These are phyloP conservation scores for Amphipyra berbera DNA, from an alignment of 2,888 invertebrate genomes.

Conservation along the genomic window DNA sequence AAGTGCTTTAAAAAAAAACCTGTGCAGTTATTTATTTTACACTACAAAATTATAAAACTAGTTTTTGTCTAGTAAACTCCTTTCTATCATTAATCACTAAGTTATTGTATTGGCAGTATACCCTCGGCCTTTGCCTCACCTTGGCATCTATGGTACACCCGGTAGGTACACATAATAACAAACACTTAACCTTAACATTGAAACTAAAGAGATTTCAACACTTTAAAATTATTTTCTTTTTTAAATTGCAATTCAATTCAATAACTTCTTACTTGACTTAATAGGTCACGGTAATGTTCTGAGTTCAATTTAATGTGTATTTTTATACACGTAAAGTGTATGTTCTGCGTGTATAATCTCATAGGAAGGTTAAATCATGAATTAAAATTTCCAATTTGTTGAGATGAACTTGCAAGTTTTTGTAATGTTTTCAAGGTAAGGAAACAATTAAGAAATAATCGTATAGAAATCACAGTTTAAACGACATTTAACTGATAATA, in stretches of 20 bases:
- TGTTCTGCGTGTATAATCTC: not conserved
- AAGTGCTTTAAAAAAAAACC: too few species aligned
- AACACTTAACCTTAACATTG: slow-evolving; percentile 55
- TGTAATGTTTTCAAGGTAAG: not conserved
- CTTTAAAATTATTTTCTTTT: slow-evolving; percentile 1
- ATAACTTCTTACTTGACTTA: not conserved
- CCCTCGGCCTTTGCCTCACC: slow-evolving; percentile 39
- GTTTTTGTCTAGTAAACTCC: too few species aligned
- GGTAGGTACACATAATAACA: too few species aligned
- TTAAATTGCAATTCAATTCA: not conserved
- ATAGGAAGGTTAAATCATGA: slow-evolving; percentile 20
- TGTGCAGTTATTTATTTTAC: too few species aligned
- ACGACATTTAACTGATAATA: slow-evolving; percentile 40
- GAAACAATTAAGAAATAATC: not conserved
- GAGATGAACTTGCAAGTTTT: not conserved
- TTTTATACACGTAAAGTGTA: slow-evolving; percentile 8
- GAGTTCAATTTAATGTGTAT: slow-evolving; percentile 19
- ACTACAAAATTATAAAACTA: too few species aligned
- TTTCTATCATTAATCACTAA: too few species aligned
- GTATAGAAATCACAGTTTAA: slow-evolving; percentile 34
- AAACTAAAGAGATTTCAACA: slow-evolving; percentile 25
- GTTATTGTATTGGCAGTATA: slow-evolving; percentile 1
- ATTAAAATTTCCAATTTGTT: slow-evolving; percentile 6
- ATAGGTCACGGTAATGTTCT: slow-evolving; percentile 22
- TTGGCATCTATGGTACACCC: slow-evolving; percentile 50